phyloP scores from a whole-genome alignment of 2,113 vertebrate species.

The Typhlomys cinereus region DNA sequence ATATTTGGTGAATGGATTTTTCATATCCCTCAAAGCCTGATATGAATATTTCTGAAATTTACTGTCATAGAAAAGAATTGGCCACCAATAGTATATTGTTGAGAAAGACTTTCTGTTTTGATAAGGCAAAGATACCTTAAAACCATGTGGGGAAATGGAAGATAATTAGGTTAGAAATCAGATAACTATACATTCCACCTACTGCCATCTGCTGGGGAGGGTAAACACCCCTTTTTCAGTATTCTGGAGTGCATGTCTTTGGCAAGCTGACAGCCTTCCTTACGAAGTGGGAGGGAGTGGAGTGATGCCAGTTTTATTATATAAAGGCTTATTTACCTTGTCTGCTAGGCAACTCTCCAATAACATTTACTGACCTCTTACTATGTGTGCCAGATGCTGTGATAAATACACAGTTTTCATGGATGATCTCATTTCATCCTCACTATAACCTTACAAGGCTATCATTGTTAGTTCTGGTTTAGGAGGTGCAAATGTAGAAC shows the following conservation, averaged over 20 bases:
- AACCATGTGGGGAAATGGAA: not conserved
- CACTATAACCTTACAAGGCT: not conserved
- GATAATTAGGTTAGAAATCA: constrained; percentile 25
- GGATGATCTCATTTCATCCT: constrained; percentile 7
- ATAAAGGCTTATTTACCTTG: not conserved
- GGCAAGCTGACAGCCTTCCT: not conserved
- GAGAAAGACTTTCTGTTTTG: not conserved
- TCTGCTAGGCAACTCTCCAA: not conserved
- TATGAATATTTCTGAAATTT: constrained; percentile 37
- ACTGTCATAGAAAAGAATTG: not conserved
- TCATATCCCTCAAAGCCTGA: not conserved
- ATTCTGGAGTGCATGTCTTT: constrained; percentile 14
- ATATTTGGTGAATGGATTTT: not conserved
- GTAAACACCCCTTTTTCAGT: not conserved
- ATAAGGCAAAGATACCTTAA: not conserved
- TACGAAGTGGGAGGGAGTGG: not conserved
- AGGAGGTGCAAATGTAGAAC: constrained; percentile 38
- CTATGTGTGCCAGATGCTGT: not conserved
- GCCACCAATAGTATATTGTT: constrained; percentile 2
- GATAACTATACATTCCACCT: constrained; percentile 12
- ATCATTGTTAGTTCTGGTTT: constrained; percentile 24
- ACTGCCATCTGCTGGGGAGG: not conserved
- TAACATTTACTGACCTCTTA: constrained; percentile 12
- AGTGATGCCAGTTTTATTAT: not conserved
- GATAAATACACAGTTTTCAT: not conserved